Evolutionary conservation across 2,113 vertebrate species (phyloP).

Genomic region (Pseudopodoces humilis): DNA sequence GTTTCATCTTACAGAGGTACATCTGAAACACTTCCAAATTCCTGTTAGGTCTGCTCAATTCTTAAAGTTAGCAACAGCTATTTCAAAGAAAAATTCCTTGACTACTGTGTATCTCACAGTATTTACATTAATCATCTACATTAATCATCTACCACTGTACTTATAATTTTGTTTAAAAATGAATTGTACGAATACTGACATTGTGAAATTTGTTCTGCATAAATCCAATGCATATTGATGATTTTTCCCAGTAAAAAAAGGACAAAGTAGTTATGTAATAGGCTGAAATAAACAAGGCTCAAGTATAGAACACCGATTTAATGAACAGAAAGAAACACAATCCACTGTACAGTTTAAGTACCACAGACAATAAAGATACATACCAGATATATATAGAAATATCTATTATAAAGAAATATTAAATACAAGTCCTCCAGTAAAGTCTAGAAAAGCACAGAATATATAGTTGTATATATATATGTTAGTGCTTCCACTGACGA

Average conservation of each 20-base stretch:
- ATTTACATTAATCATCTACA: too few relatives aligned
- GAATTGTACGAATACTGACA: not conserved
- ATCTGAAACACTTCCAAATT: not conserved
- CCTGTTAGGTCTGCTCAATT: not conserved
- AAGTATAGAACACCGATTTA: conserved; percentile 34
- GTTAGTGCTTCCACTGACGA: not conserved
- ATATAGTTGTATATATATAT: not conserved
- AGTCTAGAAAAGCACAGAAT: conserved; percentile 6
- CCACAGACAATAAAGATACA: not conserved
- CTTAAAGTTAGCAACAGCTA: not conserved
- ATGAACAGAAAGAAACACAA: not conserved
- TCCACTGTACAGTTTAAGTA: conserved; percentile 32
- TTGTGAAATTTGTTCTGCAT: not conserved
- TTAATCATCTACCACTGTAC: not conserved
- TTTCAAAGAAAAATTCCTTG: not conserved
- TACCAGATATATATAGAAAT: not conserved
- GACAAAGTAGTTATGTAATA: conserved; percentile 13
- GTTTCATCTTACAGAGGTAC: not conserved
- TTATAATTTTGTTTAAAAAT: not conserved
- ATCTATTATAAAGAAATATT: not conserved
- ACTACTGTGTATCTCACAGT: not conserved
- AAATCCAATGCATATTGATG: not conserved
- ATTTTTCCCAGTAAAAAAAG: conserved; percentile 4
- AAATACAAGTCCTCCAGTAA: not conserved
- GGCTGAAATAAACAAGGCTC: conserved; percentile 20